These are phyloP conservation scores for Calameuta filiformis DNA, from an alignment of 2,888 invertebrate genomes.

Conservation along the genomic window DNA sequence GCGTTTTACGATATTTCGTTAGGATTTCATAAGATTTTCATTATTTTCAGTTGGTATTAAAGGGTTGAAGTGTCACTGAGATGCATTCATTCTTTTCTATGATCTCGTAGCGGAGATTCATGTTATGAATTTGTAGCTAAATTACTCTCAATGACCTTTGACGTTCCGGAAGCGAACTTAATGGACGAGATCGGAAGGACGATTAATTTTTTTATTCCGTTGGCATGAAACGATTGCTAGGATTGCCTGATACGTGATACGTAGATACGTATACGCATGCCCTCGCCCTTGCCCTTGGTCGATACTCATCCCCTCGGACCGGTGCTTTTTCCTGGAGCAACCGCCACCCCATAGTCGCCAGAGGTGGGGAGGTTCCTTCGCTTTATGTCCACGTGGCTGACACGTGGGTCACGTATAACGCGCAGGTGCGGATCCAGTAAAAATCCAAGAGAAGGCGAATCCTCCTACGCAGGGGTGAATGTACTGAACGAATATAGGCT, in stretches of 20 bases:
- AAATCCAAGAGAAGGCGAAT: slow-evolving; percentile 33
- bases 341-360: not conserved
- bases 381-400: slow-evolving; percentile 45
- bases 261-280: slow-evolving; percentile 37
- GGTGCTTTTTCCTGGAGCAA: slow-evolving; percentile 18
- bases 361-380: not conserved
- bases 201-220: not conserved
- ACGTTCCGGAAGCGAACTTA: not conserved
- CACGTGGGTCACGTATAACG: slow-evolving; percentile 45
- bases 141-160: not conserved
- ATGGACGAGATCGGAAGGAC: not conserved
- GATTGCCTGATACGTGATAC: not conserved
- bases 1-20: not conserved
- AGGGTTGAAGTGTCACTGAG: not conserved
- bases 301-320: slow-evolving; percentile 54
- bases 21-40: not conserved
- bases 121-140: not conserved
- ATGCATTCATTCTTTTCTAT: not conserved
- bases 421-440: slow-evolving; percentile 47
- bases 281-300: slow-evolving; percentile 62
- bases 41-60: not conserved
- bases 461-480: slow-evolving; percentile 38
- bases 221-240: not conserved
- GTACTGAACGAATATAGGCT: slow-evolving; percentile 38
- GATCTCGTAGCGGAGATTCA: not conserved